A percentile compares a stretch with the other conserved stretches of the same genome.
phyloP scores from a whole-genome alignment of 2,888 invertebrate genomes.

The Amblyjoppa proteus region DNA sequence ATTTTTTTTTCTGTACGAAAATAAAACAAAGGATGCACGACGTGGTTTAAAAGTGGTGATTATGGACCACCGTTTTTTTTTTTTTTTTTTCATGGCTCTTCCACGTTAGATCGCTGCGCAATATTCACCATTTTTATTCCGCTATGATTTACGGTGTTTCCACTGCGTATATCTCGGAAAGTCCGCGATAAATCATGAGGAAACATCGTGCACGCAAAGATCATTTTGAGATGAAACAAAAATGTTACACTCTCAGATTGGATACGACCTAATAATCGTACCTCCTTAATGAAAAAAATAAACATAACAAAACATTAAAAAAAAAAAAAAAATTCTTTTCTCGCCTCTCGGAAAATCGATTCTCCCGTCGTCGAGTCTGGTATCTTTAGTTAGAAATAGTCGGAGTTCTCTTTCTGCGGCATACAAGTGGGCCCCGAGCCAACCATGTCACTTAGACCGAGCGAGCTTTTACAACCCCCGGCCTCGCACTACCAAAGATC shows the following conservation, averaged over 20 bases:
- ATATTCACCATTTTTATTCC: not conserved
- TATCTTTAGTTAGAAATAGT: slow-evolving; percentile 66
- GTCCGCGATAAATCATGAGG: not conserved
- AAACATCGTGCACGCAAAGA: not conserved
- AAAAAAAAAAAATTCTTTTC: not conserved
- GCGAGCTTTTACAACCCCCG: slow-evolving; percentile 62
- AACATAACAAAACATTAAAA: not conserved
- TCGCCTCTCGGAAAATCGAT: slow-evolving; percentile 69
- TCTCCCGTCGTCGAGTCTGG: slow-evolving; percentile 71
- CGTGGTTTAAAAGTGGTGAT: not conserved
- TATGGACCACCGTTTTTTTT: not conserved
- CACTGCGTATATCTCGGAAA: not conserved
- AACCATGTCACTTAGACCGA: slow-evolving; percentile 77
- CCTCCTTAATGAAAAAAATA: not conserved
- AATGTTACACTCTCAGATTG: not conserved
- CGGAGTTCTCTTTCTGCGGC: slow-evolving; percentile 63
- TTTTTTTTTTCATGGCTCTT: not conserved
- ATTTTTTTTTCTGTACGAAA: too few relatives aligned
- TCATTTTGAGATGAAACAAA: not conserved
- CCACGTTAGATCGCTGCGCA: not conserved
- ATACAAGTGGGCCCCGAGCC: slow-evolving; percentile 77
- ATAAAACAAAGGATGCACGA: too few relatives aligned
- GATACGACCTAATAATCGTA: not conserved
- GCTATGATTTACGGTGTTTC: not conserved
- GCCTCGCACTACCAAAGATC: slow-evolving; percentile 64